Conservation (phyloP, 2,113 vertebrate genomes). For the Nematolebias whitei region DNA sequence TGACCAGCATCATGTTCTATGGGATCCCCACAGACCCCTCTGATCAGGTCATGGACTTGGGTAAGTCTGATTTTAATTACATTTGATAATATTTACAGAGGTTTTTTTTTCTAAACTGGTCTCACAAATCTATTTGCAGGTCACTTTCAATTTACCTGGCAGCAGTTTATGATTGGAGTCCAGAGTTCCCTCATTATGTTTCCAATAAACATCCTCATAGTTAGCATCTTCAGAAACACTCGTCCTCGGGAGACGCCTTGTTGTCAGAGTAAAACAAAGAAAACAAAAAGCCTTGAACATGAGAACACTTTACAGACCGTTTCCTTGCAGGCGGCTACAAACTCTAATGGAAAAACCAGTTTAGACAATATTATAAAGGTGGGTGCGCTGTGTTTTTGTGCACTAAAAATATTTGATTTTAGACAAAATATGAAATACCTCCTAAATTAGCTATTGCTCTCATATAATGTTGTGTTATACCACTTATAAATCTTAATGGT, state of each 20-base stretch:
- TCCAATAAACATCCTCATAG: slow-evolving; percentile 92
- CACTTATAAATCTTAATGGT: not conserved
- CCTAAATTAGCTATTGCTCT: not conserved
- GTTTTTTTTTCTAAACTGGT: not conserved
- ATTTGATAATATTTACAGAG: not conserved
- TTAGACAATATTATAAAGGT: slow-evolving; percentile 84
- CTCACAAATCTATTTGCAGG: slow-evolving; percentile 65
- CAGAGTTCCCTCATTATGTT: slow-evolving; percentile 95
- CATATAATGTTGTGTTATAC: not conserved
- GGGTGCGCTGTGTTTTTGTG: slow-evolving; percentile 6
- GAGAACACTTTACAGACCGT: slow-evolving; percentile 56
- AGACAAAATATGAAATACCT: not conserved
- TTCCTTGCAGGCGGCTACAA: slow-evolving; percentile 30
- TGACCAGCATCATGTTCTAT: slow-evolving; percentile 95
- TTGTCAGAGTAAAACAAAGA: slow-evolving; percentile 45
- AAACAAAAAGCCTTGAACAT: slow-evolving; percentile 28
- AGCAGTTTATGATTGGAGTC: slow-evolving; percentile 91
- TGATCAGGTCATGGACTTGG: slow-evolving; percentile 93
- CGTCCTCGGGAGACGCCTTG: slow-evolving; percentile 58
- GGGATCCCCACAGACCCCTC: slow-evolving; percentile 89
- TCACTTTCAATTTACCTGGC: slow-evolving; percentile 90
- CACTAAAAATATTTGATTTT: not conserved
- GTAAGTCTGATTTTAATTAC: slow-evolving; percentile 65
- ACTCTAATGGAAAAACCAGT: slow-evolving; percentile 68
- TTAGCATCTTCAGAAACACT: slow-evolving; percentile 88